phyloP scores from a whole-genome alignment of 2,888 invertebrate genomes.

The Seladonia tumulorum region DNA sequence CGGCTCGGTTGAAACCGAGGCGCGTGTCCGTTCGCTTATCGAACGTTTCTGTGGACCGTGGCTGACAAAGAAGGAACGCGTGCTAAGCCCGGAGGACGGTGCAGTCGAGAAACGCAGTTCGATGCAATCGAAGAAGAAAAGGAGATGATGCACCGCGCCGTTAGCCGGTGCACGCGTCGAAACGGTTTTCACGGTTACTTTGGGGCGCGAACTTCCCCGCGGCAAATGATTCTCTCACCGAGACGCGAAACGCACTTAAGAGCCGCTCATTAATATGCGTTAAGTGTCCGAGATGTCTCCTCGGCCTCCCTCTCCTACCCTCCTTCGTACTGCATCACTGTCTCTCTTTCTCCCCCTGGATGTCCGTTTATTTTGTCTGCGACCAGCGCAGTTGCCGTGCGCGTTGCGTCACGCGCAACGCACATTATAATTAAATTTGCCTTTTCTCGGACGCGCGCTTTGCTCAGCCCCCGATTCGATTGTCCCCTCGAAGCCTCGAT shows the following conservation, averaged over 20 bases:
- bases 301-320: slow-evolving; percentile 57
- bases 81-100: not conserved
- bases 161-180: slow-evolving; percentile 34
- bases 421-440: slow-evolving; percentile 68
- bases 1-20: not conserved
- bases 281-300: slow-evolving; percentile 74
- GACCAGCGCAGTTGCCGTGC: slow-evolving; percentile 57
- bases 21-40: slow-evolving; percentile 20
- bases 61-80: slow-evolving; percentile 12
- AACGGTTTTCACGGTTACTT: slow-evolving; percentile 59
- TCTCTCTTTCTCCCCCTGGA: not conserved
- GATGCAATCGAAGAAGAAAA: slow-evolving; percentile 23
- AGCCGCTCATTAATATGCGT: slow-evolving; percentile 77
- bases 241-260: slow-evolving; percentile 70
- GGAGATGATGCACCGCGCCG: slow-evolving; percentile 19
- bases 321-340: slow-evolving; percentile 47
- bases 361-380: slow-evolving; percentile 43
- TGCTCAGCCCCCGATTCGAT: slow-evolving; percentile 7
- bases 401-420: slow-evolving; percentile 61
- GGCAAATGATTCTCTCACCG: slow-evolving; percentile 66
- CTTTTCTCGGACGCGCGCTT: slow-evolving; percentile 42
- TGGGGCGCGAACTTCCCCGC: slow-evolving; percentile 64
- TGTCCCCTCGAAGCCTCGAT: not conserved
- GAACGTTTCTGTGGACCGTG: slow-evolving; percentile 7
- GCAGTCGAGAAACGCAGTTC: not conserved